phyloP scores from a whole-genome alignment of 2,888 invertebrate genomes.

The Gortyna flavago region DNA sequence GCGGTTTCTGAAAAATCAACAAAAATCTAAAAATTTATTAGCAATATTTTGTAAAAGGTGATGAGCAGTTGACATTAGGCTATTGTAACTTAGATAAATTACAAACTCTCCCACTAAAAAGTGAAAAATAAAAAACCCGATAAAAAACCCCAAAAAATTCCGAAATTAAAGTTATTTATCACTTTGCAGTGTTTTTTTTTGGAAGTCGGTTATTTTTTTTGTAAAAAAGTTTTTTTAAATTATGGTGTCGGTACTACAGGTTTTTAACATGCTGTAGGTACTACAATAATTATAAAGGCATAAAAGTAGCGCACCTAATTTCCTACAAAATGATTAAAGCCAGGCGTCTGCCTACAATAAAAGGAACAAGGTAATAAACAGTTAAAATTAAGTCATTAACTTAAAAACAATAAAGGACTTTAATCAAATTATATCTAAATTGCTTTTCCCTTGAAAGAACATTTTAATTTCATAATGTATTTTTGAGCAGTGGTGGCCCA shows the following conservation, averaged over 20 bases:
- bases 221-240: constrained; percentile 16
- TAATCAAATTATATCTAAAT: constrained; percentile 39
- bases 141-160: too few species aligned
- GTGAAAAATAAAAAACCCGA: too few species aligned
- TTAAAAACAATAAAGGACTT: constrained; percentile 49
- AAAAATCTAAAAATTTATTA: too few species aligned
- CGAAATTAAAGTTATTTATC: too few species aligned
- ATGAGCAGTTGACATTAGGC: too few species aligned
- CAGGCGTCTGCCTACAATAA: constrained; percentile 30
- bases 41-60: too few species aligned
- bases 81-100: too few species aligned
- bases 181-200: too few species aligned
- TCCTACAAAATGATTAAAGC: constrained; percentile 31
- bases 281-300: constrained; percentile 16
- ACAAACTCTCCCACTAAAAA: too few species aligned
- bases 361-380: constrained; percentile 43
- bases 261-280: background rate
- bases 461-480: background rate
- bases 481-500: background rate
- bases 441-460: constrained; percentile 2
- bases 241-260: background rate
- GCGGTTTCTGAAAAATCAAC: too few species aligned
- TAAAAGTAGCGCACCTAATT: constrained; percentile 28
- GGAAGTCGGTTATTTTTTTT: too few species aligned
- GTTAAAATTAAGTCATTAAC: constrained; percentile 39